phyloP scores from a whole-genome alignment of 2,888 invertebrate genomes.

The Horisme vitalbata region DNA sequence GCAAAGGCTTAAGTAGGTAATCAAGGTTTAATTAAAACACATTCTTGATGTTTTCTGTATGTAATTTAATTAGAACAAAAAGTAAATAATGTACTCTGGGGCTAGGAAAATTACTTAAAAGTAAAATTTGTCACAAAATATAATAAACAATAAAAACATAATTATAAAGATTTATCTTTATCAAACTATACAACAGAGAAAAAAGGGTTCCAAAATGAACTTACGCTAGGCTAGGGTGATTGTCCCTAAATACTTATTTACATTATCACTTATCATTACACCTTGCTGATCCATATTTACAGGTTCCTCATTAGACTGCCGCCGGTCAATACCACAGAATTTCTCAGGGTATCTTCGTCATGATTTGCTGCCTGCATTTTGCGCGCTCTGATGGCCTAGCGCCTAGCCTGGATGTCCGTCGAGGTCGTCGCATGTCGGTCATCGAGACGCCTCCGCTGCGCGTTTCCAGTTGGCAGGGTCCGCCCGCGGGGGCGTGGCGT shows the following conservation, averaged over 20 bases:
- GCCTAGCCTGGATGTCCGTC: too few species aligned
- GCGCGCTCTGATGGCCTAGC: too few species aligned
- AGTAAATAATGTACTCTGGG: slow-evolving; percentile 35
- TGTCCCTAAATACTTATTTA: slow-evolving; percentile 58
- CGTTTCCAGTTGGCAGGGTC: background rate
- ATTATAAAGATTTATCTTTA: slow-evolving; percentile 62
- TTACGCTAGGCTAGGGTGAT: slow-evolving; percentile 55
- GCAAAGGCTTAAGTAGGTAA: too few species aligned
- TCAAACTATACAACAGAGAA: slow-evolving; percentile 80
- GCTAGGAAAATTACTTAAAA: slow-evolving; percentile 30
- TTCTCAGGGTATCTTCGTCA: too few species aligned
- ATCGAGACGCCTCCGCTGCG: too few species aligned
- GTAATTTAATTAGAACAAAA: slow-evolving; percentile 31
- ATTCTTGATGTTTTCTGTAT: too few species aligned
- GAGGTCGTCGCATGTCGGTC: too few species aligned
- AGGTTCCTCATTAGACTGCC: slow-evolving; percentile 27
- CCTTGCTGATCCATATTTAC: slow-evolving; percentile 46
- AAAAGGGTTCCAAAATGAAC: slow-evolving; percentile 58
- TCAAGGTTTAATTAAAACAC: too few species aligned
- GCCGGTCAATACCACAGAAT: background rate
- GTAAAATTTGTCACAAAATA: slow-evolving; percentile 66
- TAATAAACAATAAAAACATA: slow-evolving; percentile 80
- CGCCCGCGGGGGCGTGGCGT: background rate
- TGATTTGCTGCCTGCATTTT: too few species aligned
- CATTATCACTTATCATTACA: slow-evolving; percentile 32